Conservation (phyloP, 2,888 invertebrate genomes). For the Sinelater perroti region DNA sequence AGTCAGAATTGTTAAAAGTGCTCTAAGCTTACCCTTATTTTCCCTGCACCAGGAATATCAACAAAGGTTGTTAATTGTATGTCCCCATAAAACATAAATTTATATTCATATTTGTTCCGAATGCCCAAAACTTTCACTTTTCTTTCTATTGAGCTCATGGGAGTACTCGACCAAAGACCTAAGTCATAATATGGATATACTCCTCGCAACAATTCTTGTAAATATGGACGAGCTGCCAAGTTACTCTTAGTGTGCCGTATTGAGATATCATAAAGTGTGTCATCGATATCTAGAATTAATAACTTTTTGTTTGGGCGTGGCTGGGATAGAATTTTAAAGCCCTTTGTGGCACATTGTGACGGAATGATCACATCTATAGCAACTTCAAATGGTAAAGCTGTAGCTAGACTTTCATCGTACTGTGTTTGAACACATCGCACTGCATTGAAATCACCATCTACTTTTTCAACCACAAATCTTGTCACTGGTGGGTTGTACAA, state of each 20-base stretch:
- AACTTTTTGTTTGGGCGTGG: neutral
- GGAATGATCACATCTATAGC: no score
- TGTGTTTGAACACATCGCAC: no score
- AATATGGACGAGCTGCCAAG: neutral
- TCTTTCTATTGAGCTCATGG: neutral
- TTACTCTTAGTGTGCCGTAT: neutral
- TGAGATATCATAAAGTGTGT: neutral
- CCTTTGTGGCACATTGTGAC: no score
- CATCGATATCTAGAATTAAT: neutral
- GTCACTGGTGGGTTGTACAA: no score
- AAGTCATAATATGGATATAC: neutral
- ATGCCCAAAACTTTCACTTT: neutral
- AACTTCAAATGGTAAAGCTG: no score
- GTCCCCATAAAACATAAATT: neutral
- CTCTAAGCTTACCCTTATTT: neutral
- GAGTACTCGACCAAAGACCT: neutral
- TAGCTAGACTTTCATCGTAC: no score
- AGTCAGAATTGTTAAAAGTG: neutral
- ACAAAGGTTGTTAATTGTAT: neutral
- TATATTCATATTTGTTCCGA: neutral
- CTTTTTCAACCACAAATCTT: no score
- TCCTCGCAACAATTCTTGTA: neutral
- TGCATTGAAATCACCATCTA: no score
- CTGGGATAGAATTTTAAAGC: neutral
- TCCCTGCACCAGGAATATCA: neutral